These are phyloP conservation scores for Enteromius treurensis DNA, from an alignment of 2,797 vertebrate species.

Conservation along the genomic window DNA sequence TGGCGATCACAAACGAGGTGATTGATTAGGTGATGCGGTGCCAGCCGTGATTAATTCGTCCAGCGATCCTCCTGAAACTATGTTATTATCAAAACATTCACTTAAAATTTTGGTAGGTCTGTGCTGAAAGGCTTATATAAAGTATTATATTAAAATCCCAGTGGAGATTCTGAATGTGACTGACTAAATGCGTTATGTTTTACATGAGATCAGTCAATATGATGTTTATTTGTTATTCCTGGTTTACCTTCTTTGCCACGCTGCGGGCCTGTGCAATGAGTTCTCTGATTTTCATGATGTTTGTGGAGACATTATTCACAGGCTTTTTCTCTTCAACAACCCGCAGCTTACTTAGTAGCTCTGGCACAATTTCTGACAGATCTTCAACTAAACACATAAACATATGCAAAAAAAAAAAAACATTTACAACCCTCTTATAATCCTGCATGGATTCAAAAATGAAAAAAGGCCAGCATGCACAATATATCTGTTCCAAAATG, in stretches of 20 bases:
- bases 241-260: constrained; percentile 92
- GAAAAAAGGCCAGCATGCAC: not conserved
- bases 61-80: no score
- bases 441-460: not conserved
- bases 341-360: constrained; percentile 87
- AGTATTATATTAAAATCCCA: not conserved
- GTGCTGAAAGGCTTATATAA: not conserved
- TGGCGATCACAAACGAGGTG: no score
- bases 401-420: not conserved
- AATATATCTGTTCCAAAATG: not conserved
- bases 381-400: constrained; percentile 80
- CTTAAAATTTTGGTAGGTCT: not conserved
- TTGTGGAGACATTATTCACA: constrained; percentile 90
- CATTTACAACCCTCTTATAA: not conserved
- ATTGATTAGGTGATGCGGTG: no score
- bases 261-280: constrained; percentile 96
- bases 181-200: not conserved
- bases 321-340: constrained; percentile 91
- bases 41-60: no score
- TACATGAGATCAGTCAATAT: not conserved
- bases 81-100: no score
- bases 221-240: not conserved
- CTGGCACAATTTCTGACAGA: constrained; percentile 87
- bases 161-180: not conserved
- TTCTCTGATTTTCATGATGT: constrained; percentile 90